These are phyloP conservation scores for Pedetes capensis DNA, from an alignment of 2,113 vertebrate genomes.

Conservation along the genomic window DNA sequence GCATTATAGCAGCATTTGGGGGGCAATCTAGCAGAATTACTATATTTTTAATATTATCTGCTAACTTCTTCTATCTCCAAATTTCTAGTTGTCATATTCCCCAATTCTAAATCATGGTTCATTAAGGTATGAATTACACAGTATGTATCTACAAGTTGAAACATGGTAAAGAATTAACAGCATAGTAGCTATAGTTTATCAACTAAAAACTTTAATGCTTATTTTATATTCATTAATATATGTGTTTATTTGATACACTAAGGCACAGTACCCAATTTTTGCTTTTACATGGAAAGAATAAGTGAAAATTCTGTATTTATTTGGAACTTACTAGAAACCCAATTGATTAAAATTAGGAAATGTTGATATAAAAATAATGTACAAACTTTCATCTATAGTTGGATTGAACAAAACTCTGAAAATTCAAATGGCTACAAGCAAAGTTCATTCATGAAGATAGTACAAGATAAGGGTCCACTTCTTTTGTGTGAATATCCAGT, in stretches of 20 bases:
- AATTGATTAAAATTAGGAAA: neutral
- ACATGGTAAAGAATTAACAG: neutral
- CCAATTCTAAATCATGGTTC: neutral
- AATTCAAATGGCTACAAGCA: neutral
- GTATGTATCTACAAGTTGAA: neutral
- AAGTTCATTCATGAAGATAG: neutral
- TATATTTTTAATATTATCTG: neutral
- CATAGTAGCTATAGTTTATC: neutral
- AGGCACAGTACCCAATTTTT: neutral
- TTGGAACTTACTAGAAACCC: neutral
- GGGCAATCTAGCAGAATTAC: neutral
- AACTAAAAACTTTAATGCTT: neutral
- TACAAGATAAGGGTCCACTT: neutral
- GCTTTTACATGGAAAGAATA: neutral
- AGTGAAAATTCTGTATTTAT: neutral
- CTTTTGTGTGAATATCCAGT: neutral
- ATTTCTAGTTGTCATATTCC: neutral
- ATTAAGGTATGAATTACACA: neutral
- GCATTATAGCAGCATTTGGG: neutral
- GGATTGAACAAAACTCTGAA: neutral
- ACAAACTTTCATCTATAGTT: neutral
- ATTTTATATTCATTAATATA: neutral
- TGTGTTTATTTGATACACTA: neutral
- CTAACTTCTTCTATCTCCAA: slow-evolving; percentile 28
- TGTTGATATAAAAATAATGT: neutral